Base-by-base conservation (phyloP, 92 coral and sea anemone species). In the Porites evermanni region DNA sequence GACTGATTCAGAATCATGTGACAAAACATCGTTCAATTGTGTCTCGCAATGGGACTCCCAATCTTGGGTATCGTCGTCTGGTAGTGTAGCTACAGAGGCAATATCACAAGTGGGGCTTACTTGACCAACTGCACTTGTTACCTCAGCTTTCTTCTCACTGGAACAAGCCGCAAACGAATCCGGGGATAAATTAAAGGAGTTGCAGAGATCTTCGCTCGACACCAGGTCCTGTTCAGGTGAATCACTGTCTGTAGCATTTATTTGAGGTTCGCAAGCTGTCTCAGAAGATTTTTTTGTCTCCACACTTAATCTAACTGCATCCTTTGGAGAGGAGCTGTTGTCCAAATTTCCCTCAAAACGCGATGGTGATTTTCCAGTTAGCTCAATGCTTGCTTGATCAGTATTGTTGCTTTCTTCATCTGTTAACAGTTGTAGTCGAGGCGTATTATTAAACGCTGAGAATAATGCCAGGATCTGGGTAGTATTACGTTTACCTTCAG, bases 381-480 rank as follows among this genome's bases (percentile, higher is more conserved):
- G 26, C 14, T 65, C 12, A 52, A 26, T 12, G 20, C 63, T 64
- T 26, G 32, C 10, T 10, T 24, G 67, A 79, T 51, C 23, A 13
- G 65, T 9, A 38, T 8, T 13, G 32, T 1, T 18, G 50, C 3
- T 70, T 32, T 53, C 29, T 26, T 3, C 32, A 17, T 8, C 2
- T 2, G 16, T 81, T 56, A 12, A 53, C n/a, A 4, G 58, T 18
- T 12, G 58, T 1, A 38, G 47, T 6, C 6, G 47, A 38, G 54
- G 70, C 0, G 9, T 71, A 59, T 61, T 52, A 38, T 73, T 64
- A 17, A 18, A 50, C 18, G 73, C 74, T 7, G 87, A 64, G 70
- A 92, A 92, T 70, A 92, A 64, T 12, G 95, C 93, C 68, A 92
- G 68, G 14, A 92, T 92, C 81, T 92, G 93, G 4, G 84, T 60